Evolutionary conservation across 23 tunicate species (phyloP), one percentile per base, ranked within the genome.

Genomic region (Styela clava): DNA sequence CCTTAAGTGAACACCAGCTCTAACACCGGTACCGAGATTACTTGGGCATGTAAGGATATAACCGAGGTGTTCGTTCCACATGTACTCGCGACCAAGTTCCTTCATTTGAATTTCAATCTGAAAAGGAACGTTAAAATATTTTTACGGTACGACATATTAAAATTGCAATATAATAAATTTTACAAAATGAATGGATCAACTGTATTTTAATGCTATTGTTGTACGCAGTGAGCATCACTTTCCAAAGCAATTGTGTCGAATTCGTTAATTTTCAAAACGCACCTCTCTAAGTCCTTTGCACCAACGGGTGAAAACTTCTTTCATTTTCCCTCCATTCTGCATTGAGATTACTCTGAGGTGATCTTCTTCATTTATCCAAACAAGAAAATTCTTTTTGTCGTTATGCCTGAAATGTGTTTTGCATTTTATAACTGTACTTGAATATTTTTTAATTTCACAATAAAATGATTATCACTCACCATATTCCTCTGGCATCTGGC

Each of bases 21-120:
- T 64, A 18, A 95, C 99, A 9, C 99, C 99, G 3, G 99, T 95
- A 26, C 99, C 99, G 33, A 95, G 63, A 80, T 95, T 95, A 83
- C 96, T 90, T 63, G 99, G 99, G 84, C 99, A 95, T 31, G 99
- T 95, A n/a, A 95, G 89, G 33, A 95, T 68, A 86, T 79, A 95
- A 2, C 99, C 99, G 22, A 95, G 79, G 52, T 95, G 99, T 27
- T 79, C 84, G 85, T 90, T 95, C 96, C 95, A 92, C 96, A 90
- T 90, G 89, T 83, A 87, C 30, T 95, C 96, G 77, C 88, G 61
- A 27, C 99, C 99, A 31, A 35, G 33, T 12, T 84, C 84, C 72
- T 95, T 86, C 89, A 95, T 92, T 69, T 86, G 86, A 69, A 67
- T 86, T 68, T 95, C 99, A 36, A 91, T 62, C 83, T 85, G 72